A percentile compares a stretch with the other conserved stretches of the same genome.
Conservation (phyloP, 2,888 invertebrate species). For the Tanypteryx hageni region DNA sequence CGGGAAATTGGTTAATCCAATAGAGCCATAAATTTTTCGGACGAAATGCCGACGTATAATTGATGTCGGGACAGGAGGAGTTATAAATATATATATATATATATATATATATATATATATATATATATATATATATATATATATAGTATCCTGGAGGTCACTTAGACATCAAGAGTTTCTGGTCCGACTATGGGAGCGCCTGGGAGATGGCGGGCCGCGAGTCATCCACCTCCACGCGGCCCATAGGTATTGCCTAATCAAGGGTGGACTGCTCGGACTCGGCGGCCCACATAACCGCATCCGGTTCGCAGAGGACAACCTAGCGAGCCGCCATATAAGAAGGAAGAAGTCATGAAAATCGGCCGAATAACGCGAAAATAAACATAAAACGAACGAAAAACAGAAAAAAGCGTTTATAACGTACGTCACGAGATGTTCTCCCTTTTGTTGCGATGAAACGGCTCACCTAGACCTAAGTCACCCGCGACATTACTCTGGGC, state of each 20-base stretch:
- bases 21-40: slow-evolving; percentile 42
- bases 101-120: too few species aligned
- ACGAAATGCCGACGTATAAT: slow-evolving; percentile 20
- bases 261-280: not conserved
- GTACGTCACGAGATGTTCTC: not conserved
- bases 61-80: slow-evolving; percentile 14
- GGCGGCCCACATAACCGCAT: not conserved
- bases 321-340: not conserved
- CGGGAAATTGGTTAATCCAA: slow-evolving; percentile 56
- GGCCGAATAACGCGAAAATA: not conserved
- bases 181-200: not conserved
- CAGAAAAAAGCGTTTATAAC: not conserved
- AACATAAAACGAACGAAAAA: not conserved
- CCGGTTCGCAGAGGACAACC: not conserved
- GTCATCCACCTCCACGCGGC: not conserved
- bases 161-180: slow-evolving; percentile 3
- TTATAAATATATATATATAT: too few species aligned
- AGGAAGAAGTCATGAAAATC: not conserved
- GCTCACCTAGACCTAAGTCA: slow-evolving; percentile 15
- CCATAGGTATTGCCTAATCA: not conserved
- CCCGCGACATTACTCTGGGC: not conserved
- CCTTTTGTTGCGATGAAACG: not conserved
- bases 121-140: too few species aligned
- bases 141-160: slow-evolving; percentile 22
- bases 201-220: not conserved